Evolutionary conservation across 2,113 vertebrate species (phyloP), one percentile per base, ranked within the genome.

Genomic region (Archocentrus centrarchus): DNA sequence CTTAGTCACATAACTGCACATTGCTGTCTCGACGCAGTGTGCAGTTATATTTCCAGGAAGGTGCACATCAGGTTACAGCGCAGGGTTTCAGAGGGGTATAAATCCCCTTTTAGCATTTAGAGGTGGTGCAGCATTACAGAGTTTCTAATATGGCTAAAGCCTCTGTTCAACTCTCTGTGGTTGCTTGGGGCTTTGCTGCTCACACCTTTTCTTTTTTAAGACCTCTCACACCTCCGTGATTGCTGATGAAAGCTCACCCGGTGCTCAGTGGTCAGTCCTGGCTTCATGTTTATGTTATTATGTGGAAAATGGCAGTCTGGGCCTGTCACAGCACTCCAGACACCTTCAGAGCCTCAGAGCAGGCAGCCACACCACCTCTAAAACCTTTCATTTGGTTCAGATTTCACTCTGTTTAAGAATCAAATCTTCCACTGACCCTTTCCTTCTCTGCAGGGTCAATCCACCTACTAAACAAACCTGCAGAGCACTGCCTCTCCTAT

Each of bases 291-390:
- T n/a, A 32, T 53, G 68, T 55, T 32, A 32, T 73, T 73, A 14
- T 80, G 77, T 66, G 81, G 81, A 81, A 83, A 80, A 62, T 89
- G 83, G 59, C 62, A 24, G 50, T 86, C 82, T 87, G 81, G 76
- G 75, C 53, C 41, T 77, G 47, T 44, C 18, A 1, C 57, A 20
- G 47, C 66, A 53, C 44, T 27, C 7, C 50, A 18, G 50, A 53
- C 50, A 53, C 50, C 50, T 53, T 18, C 50, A 53, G 50, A 20
- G 32, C 57, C 55, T 53, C 70, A 44, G 66, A 22, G 68, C 62
- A 73, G 86, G 70, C 39, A 70, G 11, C n/a, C 8, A 8, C 59
- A 20, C 5, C 22, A n/a, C 53, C 47, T 73, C 55, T 41, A 3
- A 24, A 53, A 22, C 27, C 20, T 6, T 4, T 62, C 58, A 22